phyloP scores from a whole-genome alignment of 1,140 invertebrate species.

The Heliconius congener region DNA sequence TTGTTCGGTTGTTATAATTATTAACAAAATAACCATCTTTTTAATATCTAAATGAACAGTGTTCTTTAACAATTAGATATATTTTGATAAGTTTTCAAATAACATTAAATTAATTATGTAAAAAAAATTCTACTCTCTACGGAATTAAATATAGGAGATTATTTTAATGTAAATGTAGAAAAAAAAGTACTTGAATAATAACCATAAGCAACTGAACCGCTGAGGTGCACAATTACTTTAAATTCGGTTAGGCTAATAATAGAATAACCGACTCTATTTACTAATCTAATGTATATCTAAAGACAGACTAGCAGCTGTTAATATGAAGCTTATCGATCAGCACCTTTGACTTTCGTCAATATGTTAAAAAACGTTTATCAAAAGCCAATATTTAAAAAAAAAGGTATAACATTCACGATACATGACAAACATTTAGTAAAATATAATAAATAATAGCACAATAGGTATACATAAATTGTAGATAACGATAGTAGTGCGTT shows the following conservation, averaged over 20 bases:
- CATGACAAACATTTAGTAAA: background rate
- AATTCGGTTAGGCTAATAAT: background rate
- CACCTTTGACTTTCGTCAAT: slow-evolving; percentile 5
- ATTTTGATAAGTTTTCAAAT: too few relatives aligned
- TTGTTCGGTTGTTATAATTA: background rate
- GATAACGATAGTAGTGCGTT: background rate
- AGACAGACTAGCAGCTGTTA: background rate
- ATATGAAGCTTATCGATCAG: slow-evolving; percentile 1
- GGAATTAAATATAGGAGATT: too few relatives aligned
- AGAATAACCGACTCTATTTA: background rate
- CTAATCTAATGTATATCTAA: background rate
- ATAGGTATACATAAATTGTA: background rate
- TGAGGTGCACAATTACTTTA: background rate
- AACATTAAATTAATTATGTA: too few relatives aligned
- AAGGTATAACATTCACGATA: background rate
- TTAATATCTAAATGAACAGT: background rate
- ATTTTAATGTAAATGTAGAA: too few relatives aligned
- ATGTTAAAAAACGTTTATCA: background rate
- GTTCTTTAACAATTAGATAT: background rate
- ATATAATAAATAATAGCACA: background rate
- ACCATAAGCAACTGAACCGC: background rate
- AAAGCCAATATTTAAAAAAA: background rate
- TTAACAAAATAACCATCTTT: background rate
- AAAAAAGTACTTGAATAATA: too few relatives aligned
- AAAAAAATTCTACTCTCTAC: too few relatives aligned